Base-by-base conservation (phyloP, 2,113 vertebrate species). In the Pyxicephalus adspersus region DNA sequence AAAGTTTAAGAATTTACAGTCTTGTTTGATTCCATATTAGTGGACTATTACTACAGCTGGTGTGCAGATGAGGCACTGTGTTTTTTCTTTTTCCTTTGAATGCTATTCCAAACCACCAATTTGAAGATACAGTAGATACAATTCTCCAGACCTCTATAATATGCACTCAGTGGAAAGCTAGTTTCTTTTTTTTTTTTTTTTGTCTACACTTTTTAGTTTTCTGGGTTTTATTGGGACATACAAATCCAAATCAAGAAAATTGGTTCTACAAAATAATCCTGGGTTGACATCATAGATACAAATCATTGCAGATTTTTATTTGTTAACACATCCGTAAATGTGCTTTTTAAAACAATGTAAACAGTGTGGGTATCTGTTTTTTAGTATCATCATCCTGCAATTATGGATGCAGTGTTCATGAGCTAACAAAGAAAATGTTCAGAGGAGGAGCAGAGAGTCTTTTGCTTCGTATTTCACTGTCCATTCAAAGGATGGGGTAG, bases 21-120 rank as follows among this genome's bases (percentile, higher is more conserved):
- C 19, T 26, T 31, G 19, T 77, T 77, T 77, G 75, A 77, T 54
- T 65, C 61, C 60, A 65, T 77, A 65, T 77, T 75, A 75, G 54
- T 34, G 60, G 29, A 61, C 28, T 75, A 75, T 75, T 77, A 65
- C 45, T 65, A 77, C 75, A 77, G 75, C 75, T 77, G 60, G 75
- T 52, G 61, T 28, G 25, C 60, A 77, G 45, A 77, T 64, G 75
- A 77, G 16, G 54, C 34, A 20, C 16, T 45, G 25, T 54, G 51
- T 50, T 64, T 64, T 19, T 29, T 52, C 26, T 31, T 22, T 64
- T 77, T 52, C 75, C 65, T 77, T 77, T 77, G 45, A 77, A 55
- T 38, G n/a, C 61, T 7, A 22, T 15, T 77, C 75, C 75, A 77
- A 76, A 77, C 75, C 60, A 65, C 61, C 61, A 65, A 52, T 64